Evolutionary conservation across 1,140 invertebrate species (phyloP), one percentile per base, ranked within the genome.

Genomic region (Ruditapes philippinarum): DNA sequence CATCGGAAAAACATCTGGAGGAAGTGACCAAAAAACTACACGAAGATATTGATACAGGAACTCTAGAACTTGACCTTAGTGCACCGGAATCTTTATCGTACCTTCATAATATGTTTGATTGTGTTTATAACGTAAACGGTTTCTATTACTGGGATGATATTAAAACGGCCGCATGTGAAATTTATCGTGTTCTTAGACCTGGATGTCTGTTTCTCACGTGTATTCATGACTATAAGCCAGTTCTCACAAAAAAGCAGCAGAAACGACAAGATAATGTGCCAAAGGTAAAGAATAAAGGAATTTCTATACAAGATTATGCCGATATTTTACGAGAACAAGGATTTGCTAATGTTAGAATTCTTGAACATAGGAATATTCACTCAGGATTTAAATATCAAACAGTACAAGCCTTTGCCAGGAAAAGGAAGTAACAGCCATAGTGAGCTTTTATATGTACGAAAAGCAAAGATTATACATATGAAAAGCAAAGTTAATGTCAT

Each of bases 341-440:
- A 0, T 83, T 83, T 68, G 62, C 49, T 14, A 83, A 83, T 31
- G 31, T 83, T 22, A 83, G 40, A 42, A 65, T 83, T 11, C 57
- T 49, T 19, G 80, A 83, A 45, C 80, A 83, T 38, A 83, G 80
- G 49, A 62, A 83, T 68, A 38, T 62, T 68, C 25, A 45, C 14
- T 68, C 80, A 40, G 80, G 80, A 31, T 83, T 40, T 31, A 83
- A 83, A 83, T 83, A 83, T 83, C 60, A 68, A 45, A 68, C 36
- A 19, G 42, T 83, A 0, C 38, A 68, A 60, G 79, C 79, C 14
- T 81, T 60, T 28, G n/a, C 79, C 5, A 22, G 49, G 17, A 40
- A 0, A 28, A 45, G 38, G 25, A 78, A 78, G 38, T 74, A 40
- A 74, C 25, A n/a, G n/a, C n/a, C n/a, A n/a, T n/a, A n/a, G n/a